Evolutionary conservation across 2,113 vertebrate species (phyloP).

Genomic region (Eulacestoma nigropectus): DNA sequence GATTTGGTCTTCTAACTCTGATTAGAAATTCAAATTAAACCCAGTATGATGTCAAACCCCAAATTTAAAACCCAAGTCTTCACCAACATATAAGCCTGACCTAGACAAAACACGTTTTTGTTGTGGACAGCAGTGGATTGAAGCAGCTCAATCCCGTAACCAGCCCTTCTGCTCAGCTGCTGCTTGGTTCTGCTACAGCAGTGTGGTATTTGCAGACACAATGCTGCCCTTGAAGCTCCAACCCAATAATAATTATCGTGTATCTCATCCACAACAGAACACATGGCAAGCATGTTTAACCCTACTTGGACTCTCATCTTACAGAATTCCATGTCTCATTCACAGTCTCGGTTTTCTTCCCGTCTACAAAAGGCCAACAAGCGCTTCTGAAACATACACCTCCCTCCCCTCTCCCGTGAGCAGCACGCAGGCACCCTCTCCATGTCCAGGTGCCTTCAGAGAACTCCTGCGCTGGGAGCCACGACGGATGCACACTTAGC

Average conservation of each 20-base stretch:
- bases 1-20: not conserved
- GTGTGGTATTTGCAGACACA: not conserved
- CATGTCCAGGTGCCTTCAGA: not conserved
- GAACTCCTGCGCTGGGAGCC: not conserved
- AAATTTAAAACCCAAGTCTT: not conserved
- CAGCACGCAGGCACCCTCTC: not conserved
- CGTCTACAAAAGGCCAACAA: not conserved
- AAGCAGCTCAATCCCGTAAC: not conserved
- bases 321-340: not conserved
- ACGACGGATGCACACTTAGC: accelerated
- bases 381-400: accelerated
- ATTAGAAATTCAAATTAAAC: not conserved
- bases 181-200: not conserved
- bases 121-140: accelerated
- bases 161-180: not conserved
- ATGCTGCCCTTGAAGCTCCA: not conserved
- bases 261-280: not conserved
- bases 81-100: not conserved
- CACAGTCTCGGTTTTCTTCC: not conserved
- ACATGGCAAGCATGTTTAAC: not conserved
- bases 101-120: not conserved
- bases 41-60: too few relatives aligned
- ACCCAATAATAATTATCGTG: not conserved
- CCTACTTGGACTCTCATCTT: not conserved
- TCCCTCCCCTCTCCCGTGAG: not conserved